Evolutionary conservation across 1,140 invertebrate genomes (phyloP).

Genomic region (Rhyacophila brunnea): DNA sequence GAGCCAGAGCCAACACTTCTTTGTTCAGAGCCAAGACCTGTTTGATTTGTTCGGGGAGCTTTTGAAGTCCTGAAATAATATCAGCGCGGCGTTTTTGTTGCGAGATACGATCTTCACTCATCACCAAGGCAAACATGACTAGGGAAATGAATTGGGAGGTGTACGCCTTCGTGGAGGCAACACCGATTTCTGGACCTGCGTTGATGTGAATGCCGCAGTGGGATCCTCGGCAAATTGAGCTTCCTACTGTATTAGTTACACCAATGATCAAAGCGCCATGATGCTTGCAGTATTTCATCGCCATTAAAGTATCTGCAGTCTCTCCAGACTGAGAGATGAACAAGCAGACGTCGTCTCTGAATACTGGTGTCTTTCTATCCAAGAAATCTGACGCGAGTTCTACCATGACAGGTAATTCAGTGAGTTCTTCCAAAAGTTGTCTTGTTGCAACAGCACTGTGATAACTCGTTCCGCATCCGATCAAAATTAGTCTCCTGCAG

Average conservation of each 20-base stretch:
- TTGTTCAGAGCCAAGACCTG: conserved; percentile 60
- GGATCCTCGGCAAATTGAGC: conserved; percentile 98
- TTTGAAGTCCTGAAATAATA: conserved; percentile 65
- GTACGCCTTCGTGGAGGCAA: conserved; percentile 75
- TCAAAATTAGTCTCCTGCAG: conserved; percentile 67
- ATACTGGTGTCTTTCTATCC: conserved; percentile 72
- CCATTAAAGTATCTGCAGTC: conserved; percentile 70
- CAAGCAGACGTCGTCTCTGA: conserved; percentile 75
- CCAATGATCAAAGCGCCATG: conserved; percentile 96
- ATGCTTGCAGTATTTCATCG: conserved; percentile 69
- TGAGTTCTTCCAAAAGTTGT: conserved; percentile 70
- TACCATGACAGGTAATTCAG: conserved; percentile 73
- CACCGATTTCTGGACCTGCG: conserved; percentile 75
- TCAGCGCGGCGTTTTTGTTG: conserved; percentile 57
- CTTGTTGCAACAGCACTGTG: conserved; percentile 70
- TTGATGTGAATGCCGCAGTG: conserved; percentile 94
- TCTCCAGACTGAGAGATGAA: conserved; percentile 70
- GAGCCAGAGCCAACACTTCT: conserved; percentile 58
- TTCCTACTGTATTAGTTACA: conserved; percentile 99
- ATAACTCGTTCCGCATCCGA: conserved; percentile 73
- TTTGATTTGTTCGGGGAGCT: conserved; percentile 54
- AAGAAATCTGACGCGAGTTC: conserved; percentile 74
- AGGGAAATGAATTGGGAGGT: conserved; percentile 72
- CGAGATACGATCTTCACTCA: conserved; percentile 70
- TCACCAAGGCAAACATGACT: conserved; percentile 70